Percentiles rank a stretch among this genome's conserved stretches.
These are phyloP conservation scores for Nycticryphes semicollaris DNA, from an alignment of 2,113 vertebrate species.

Conservation along the genomic window DNA sequence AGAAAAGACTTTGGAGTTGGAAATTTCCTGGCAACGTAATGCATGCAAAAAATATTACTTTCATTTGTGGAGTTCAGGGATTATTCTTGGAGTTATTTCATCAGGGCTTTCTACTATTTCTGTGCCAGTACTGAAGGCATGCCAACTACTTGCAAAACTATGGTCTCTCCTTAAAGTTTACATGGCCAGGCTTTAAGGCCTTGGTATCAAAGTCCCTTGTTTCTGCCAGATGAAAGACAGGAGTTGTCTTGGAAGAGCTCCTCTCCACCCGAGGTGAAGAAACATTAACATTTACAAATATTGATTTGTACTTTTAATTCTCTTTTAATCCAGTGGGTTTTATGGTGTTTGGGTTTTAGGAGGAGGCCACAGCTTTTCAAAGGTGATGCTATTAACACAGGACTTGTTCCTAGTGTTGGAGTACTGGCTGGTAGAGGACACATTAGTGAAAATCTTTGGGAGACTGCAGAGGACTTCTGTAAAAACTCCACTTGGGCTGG, in stretches of 20 bases:
- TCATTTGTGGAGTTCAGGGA: neutral
- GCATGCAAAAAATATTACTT: neutral
- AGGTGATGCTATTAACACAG: neutral
- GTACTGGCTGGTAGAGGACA: neutral
- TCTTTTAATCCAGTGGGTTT: neutral
- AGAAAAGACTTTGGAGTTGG: neutral
- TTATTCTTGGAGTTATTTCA: neutral
- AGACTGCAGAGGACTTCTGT: neutral
- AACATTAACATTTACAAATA: neutral
- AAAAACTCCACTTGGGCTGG: neutral
- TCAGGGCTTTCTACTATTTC: neutral
- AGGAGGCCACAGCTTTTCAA: neutral
- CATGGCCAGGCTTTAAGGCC: neutral
- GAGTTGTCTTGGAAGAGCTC: neutral
- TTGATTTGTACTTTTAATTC: neutral
- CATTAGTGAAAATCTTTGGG: neutral
- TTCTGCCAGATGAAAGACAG: neutral
- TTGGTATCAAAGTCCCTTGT: neutral
- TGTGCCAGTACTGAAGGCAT: neutral
- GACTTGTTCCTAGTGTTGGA: neutral
- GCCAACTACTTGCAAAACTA: neutral
- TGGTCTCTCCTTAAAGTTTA: neutral
- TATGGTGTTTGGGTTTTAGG: neutral
- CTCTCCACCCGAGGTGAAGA: neutral
- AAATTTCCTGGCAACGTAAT: neutral